Percentiles rank a stretch among this genome's conserved stretches.
Conservation (phyloP, 1,140 invertebrate species). For the Ceratina japonica region DNA sequence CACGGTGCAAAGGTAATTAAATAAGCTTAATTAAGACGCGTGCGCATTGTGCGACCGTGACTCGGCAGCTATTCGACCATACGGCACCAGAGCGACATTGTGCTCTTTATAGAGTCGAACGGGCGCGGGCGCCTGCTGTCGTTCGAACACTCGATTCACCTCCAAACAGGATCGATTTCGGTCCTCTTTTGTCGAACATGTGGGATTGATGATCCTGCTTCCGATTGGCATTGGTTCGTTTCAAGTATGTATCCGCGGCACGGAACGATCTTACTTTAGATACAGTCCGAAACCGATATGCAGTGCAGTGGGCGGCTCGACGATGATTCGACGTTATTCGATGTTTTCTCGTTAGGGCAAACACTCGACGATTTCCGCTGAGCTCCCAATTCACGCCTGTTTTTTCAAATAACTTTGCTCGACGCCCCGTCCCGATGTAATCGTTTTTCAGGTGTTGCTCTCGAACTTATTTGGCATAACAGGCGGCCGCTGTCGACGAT, state of each 20-base stretch:
- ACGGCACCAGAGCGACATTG: slow-evolving; percentile 46
- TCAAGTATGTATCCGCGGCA: slow-evolving; percentile 49
- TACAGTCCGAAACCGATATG: slow-evolving; percentile 14
- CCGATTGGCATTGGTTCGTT: slow-evolving; percentile 55
- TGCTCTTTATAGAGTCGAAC: slow-evolving; percentile 17
- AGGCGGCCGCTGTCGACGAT: not conserved
- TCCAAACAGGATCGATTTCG: slow-evolving; percentile 51
- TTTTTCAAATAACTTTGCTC: slow-evolving; percentile 32
- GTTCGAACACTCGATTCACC: slow-evolving; percentile 49
- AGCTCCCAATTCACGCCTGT: slow-evolving; percentile 16
- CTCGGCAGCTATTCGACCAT: slow-evolving; percentile 45
- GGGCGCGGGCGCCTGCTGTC: slow-evolving; percentile 53
- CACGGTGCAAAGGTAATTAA: slow-evolving; percentile 63
- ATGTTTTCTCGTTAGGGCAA: slow-evolving; percentile 23
- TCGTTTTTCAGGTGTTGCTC: not conserved
- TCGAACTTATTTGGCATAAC: not conserved
- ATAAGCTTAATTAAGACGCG: slow-evolving; percentile 64
- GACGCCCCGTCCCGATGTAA: not conserved
- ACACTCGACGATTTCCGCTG: slow-evolving; percentile 54
- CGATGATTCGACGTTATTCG: slow-evolving; percentile 59
- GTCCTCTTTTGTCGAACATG: slow-evolving; percentile 23
- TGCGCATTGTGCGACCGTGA: slow-evolving; percentile 56
- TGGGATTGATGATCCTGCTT: not conserved
- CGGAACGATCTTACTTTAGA: too few species aligned
- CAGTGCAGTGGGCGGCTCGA: slow-evolving; percentile 54